Percentiles rank a stretch among this genome's conserved stretches.
Evolutionary conservation across 2,797 vertebrate genomes (phyloP).

Genomic region (Lutjanus campechanus): DNA sequence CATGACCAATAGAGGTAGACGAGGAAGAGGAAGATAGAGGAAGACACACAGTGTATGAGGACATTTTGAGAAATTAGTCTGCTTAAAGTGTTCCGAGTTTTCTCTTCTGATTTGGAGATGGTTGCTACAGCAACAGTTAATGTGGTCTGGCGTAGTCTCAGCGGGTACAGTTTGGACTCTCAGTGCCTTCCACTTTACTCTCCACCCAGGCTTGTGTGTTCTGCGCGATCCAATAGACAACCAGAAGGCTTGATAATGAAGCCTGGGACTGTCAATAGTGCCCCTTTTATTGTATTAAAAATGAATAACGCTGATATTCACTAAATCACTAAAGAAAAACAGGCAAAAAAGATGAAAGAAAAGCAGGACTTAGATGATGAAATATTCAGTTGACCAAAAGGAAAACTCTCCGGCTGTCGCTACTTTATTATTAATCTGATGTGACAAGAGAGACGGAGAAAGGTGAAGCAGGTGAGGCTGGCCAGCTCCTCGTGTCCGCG

Average conservation of each 20-base stretch:
- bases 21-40: background rate
- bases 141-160: conserved; percentile 53
- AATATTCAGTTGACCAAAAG: conserved; percentile 6
- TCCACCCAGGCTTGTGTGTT: conserved; percentile 10
- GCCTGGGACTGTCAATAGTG: conserved; percentile 7
- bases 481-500: conserved; percentile 37
- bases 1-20: background rate
- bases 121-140: conserved; percentile 72
- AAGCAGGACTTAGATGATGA: conserved; percentile 1
- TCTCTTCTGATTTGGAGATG: conserved; percentile 40
- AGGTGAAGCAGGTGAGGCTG: conserved; percentile 44
- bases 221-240: conserved; percentile 26
- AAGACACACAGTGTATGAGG: background rate
- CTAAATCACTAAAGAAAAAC: background rate
- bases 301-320: conserved; percentile 10
- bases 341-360: background rate
- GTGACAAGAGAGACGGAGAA: conserved; percentile 25
- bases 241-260: conserved; percentile 29
- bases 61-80: conserved; percentile 44
- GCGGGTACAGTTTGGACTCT: conserved; percentile 59
- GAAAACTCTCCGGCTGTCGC: conserved; percentile 1
- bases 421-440: conserved; percentile 51
- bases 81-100: conserved; percentile 42
- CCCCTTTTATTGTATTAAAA: conserved; percentile 1
- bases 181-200: conserved; percentile 37